These are phyloP conservation scores for Brachyhypopomus gauderio DNA, from an alignment of 2,113 vertebrate genomes.

Conservation along the genomic window DNA sequence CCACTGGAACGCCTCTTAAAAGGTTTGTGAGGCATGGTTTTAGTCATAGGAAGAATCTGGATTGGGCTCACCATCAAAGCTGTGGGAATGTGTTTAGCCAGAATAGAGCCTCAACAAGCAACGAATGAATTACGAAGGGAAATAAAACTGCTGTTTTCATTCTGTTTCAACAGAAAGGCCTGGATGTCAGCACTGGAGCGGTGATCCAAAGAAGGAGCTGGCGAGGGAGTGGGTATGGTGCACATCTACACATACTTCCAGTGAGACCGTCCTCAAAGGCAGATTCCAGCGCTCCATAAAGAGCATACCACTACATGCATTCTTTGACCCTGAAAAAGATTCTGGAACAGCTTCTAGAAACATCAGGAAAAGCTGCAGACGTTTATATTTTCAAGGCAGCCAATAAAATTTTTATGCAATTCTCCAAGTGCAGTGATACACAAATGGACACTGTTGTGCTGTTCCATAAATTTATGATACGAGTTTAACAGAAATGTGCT, in stretches of 20 bases:
- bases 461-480: neutral
- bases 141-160: conserved; percentile 43
- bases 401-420: neutral
- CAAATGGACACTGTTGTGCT: neutral
- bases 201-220: conserved; percentile 35
- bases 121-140: conserved; percentile 34
- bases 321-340: neutral
- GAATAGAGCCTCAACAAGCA: conserved; percentile 20
- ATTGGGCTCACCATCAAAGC: conserved; percentile 38
- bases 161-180: conserved; percentile 46
- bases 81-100: conserved; percentile 3
- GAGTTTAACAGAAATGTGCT: neutral
- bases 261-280: neutral
- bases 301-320: neutral
- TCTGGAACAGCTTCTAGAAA: conserved; percentile 6
- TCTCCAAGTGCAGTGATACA: neutral
- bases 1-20: neutral
- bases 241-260: neutral
- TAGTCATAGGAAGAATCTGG: conserved; percentile 22
- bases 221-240: neutral
- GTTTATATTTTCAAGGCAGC: conserved; percentile 4
- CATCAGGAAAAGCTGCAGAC: conserved; percentile 12
- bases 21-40: conserved; percentile 28
- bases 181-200: conserved; percentile 30
- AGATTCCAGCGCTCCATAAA: neutral